Evolutionary conservation across 1,140 invertebrate genomes (phyloP).

Genomic region (Sarcophaga peregrina): DNA sequence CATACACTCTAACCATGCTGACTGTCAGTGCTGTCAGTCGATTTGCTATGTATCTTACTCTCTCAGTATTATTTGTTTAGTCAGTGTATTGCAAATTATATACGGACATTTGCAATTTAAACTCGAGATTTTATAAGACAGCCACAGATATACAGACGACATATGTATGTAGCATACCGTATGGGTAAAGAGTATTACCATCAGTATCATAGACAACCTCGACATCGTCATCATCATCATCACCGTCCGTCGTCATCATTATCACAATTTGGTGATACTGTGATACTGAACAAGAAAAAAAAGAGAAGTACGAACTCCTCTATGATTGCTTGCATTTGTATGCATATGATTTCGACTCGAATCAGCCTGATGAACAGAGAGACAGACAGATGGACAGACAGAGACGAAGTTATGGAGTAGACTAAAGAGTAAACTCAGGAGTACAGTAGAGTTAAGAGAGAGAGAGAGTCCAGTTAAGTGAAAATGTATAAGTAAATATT

Average conservation of each 20-base stretch:
- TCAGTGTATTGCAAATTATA: constrained; percentile 37
- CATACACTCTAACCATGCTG: too few species aligned
- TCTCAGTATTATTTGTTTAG: constrained; percentile 20
- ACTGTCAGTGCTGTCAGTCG: too few species aligned
- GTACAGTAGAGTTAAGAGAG: background rate
- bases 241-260: background rate
- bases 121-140: background rate
- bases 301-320: background rate
- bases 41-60: background rate
- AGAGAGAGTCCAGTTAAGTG: constrained; percentile 30
- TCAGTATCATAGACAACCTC: background rate
- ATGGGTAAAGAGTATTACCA: background rate
- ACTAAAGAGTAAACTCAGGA: background rate
- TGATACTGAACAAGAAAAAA: background rate
- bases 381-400: too few species aligned
- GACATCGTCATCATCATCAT: constrained; percentile 1
- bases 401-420: too few species aligned
- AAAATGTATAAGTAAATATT: constrained; percentile 42
- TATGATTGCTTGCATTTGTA: background rate
- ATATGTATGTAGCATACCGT: background rate
- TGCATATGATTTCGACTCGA: background rate
- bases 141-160: background rate
- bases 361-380: too few species aligned
- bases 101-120: constrained; percentile 36
- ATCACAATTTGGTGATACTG: background rate